Evolutionary conservation across 1,140 invertebrate species (phyloP).

Genomic region (Sitodiplosis mosellana): DNA sequence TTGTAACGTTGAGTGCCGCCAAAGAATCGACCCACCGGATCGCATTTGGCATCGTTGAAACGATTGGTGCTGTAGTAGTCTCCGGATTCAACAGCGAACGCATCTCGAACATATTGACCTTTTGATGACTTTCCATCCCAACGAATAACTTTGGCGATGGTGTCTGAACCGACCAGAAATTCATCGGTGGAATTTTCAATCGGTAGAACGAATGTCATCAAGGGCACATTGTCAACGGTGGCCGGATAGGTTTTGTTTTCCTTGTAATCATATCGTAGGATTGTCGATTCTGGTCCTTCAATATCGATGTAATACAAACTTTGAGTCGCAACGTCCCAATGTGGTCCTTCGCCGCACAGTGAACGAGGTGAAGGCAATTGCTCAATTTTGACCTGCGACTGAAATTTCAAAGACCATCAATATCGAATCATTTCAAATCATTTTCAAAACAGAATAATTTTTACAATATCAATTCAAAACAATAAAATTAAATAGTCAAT

Average conservation of each 20-base stretch:
- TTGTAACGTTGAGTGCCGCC: conserved; percentile 26
- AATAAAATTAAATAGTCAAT: too few species aligned
- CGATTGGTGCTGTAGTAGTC: conserved; percentile 27
- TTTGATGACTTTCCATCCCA: conserved; percentile 30
- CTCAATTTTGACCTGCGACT: neutral
- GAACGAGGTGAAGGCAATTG: neutral
- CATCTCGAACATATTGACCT: conserved; percentile 11
- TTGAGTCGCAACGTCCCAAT: conserved; percentile 36
- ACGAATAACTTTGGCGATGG: conserved; percentile 28
- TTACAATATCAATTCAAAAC: too few species aligned
- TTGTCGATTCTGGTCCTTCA: conserved; percentile 6
- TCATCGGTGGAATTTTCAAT: conserved; percentile 26
- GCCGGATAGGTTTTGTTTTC: conserved; percentile 2
- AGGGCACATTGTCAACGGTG: neutral
- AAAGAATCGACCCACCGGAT: conserved; percentile 43
- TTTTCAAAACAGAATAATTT: too few species aligned
- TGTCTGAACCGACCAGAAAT: conserved; percentile 31
- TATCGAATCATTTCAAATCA: too few species aligned
- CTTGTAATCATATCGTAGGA: conserved; percentile 2
- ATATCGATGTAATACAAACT: conserved; percentile 32
- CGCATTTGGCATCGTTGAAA: conserved; percentile 57
- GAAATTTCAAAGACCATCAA: too few species aligned
- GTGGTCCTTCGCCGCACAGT: conserved; percentile 35
- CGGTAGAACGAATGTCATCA: conserved; percentile 27
- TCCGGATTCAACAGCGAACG: conserved; percentile 27